Conservation (phyloP, 2,888 invertebrate genomes). For the Galerucella nymphaeae region DNA sequence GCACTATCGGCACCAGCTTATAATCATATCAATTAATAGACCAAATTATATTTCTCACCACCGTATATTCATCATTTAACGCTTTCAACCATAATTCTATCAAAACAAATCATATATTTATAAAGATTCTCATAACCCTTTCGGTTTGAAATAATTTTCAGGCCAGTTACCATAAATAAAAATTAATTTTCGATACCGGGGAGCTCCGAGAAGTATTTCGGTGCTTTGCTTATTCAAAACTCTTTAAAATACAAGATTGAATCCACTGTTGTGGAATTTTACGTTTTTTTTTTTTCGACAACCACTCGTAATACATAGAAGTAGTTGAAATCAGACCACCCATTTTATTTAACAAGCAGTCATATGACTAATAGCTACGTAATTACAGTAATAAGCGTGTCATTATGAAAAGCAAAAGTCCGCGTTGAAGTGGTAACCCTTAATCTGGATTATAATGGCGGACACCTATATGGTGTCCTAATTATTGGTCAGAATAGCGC, state of each 20-base stretch:
- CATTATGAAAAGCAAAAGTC: constrained; percentile 54
- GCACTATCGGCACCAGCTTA: constrained; percentile 5
- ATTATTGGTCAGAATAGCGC: constrained; percentile 54
- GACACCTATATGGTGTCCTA: constrained; percentile 57
- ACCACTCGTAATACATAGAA: constrained; percentile 23
- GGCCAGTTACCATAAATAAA: constrained; percentile 29
- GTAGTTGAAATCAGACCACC: constrained; percentile 54
- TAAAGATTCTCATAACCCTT: constrained; percentile 26
- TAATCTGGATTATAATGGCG: constrained; percentile 58
- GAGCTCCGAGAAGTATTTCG: not conserved
- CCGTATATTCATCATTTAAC: constrained; percentile 12
- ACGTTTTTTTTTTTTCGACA: not conserved
- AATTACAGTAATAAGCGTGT: constrained; percentile 62
- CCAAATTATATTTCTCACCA: constrained; percentile 2
- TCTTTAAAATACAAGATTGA: no score
- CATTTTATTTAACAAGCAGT: constrained; percentile 58
- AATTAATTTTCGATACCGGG: constrained; percentile 26
- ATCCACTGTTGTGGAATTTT: no score
- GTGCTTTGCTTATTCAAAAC: not conserved
- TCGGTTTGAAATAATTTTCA: constrained; percentile 34
- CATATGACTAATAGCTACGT: constrained; percentile 61
- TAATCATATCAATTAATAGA: constrained; percentile 2
- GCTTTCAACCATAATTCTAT: constrained; percentile 16
- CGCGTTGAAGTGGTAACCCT: constrained; percentile 56
- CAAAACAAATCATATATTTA: constrained; percentile 32